A percentile compares a stretch with the other conserved stretches of the same genome.
Conservation (phyloP, 2,797 vertebrate species). For the Gymnocypris eckloni region DNA sequence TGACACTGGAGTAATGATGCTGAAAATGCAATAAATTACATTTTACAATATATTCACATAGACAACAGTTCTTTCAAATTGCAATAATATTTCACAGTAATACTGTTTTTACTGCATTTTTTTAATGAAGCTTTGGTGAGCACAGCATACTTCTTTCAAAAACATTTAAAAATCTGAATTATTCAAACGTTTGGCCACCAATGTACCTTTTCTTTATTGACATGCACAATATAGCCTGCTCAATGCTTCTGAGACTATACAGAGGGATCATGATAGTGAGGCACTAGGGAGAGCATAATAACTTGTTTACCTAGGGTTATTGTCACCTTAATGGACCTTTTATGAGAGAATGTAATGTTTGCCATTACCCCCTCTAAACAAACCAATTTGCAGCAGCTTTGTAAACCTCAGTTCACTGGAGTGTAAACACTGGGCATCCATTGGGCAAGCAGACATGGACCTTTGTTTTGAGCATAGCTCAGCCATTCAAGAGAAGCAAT, state of each 20-base stretch:
- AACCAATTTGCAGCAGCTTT: conserved; percentile 42
- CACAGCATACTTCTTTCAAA: not conserved
- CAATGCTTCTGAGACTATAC: not conserved
- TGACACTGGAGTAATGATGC: not conserved
- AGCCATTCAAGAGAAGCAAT: conserved; percentile 46
- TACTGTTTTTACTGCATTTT: not conserved
- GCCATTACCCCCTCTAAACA: conserved; percentile 51
- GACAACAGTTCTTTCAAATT: not conserved
- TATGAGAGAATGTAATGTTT: conserved; percentile 40
- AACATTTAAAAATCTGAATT: too few species aligned
- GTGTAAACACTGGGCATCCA: conserved; percentile 50
- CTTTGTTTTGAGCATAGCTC: conserved; percentile 56
- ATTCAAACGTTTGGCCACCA: not conserved
- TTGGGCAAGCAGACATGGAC: conserved; percentile 57
- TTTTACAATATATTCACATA: not conserved
- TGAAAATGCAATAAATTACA: not conserved
- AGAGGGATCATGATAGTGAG: not conserved
- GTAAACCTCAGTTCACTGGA: conserved; percentile 32
- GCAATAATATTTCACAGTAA: not conserved
- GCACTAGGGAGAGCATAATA: conserved; percentile 10
- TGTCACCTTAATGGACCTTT: conserved; percentile 53
- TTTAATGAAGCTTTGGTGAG: not conserved
- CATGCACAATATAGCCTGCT: not conserved
- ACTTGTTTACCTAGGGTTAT: conserved; percentile 49
- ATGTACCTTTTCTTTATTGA: not conserved